A percentile compares a stretch with the other conserved stretches of the same genome.
These are phyloP conservation scores for Zophobas morio DNA, from an alignment of 1,140 invertebrate species.

Conservation along the genomic window DNA sequence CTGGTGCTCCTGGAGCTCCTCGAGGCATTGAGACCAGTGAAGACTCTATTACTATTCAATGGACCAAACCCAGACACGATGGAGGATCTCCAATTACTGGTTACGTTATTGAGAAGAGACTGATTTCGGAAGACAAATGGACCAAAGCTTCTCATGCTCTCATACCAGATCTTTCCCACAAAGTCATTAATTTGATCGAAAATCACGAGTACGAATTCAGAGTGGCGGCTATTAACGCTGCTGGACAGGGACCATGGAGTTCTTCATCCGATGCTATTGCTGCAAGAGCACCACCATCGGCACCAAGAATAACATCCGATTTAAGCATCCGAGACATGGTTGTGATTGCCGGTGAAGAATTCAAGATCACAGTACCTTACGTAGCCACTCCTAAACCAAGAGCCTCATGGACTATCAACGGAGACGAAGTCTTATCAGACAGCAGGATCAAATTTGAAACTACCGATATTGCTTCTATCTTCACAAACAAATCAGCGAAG, in stretches of 20 bases:
- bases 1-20: slow-evolving; percentile 91
- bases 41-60: slow-evolving; percentile 94
- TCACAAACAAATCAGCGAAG: slow-evolving; percentile 90
- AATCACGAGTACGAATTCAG: slow-evolving; percentile 98
- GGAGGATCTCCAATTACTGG: slow-evolving; percentile 93
- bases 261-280: slow-evolving; percentile 92
- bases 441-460: slow-evolving; percentile 92
- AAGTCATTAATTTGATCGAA: slow-evolving; percentile 90
- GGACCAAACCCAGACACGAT: slow-evolving; percentile 94
- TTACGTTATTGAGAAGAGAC: slow-evolving; percentile 93
- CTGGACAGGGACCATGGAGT: slow-evolving; percentile 93
- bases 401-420: slow-evolving; percentile 90
- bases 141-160: slow-evolving; percentile 88
- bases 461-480: slow-evolving; percentile 84
- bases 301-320: slow-evolving; percentile 94
- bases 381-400: slow-evolving; percentile 91
- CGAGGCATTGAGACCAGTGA: slow-evolving; percentile 89
- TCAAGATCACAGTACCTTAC: slow-evolving; percentile 95
- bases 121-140: slow-evolving; percentile 92
- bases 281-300: slow-evolving; percentile 87
- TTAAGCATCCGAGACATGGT: slow-evolving; percentile 94
- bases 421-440: slow-evolving; percentile 85
- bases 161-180: slow-evolving; percentile 85
- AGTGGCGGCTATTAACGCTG: slow-evolving; percentile 95
- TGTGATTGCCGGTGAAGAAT: slow-evolving; percentile 95